Evolutionary conservation across 2,113 vertebrate species (phyloP).

Genomic region (Ciconia maguari): DNA sequence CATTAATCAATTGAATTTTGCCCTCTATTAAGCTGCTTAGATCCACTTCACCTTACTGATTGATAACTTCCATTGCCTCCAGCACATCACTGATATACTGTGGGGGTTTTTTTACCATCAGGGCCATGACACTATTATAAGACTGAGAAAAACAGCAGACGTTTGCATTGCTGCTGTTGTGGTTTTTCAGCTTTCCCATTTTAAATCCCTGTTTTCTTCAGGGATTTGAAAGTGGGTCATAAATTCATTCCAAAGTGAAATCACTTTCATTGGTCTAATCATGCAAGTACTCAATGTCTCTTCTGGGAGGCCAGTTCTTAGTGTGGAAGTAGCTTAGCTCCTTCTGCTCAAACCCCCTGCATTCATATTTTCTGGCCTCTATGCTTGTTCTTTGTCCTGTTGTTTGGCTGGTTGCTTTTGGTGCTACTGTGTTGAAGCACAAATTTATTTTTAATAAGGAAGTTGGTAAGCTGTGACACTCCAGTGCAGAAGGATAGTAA

Average conservation of each 20-base stretch:
- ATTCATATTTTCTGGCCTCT: not conserved
- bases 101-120: not conserved
- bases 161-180: constrained; percentile 11
- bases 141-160: constrained; percentile 34
- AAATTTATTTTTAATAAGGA: not conserved
- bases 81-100: not conserved
- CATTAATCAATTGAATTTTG: constrained; percentile 68
- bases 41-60: constrained; percentile 54
- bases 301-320: constrained; percentile 19
- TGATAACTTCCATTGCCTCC: constrained; percentile 61
- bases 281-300: constrained; percentile 33
- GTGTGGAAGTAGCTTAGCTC: constrained; percentile 13
- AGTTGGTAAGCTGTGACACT: not conserved
- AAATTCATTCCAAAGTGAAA: constrained; percentile 64
- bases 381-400: not conserved
- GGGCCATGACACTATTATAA: constrained; percentile 27
- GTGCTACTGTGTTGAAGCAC: not conserved
- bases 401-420: not conserved
- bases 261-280: constrained; percentile 64
- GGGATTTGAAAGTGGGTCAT: constrained; percentile 69
- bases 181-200: constrained; percentile 51
- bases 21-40: constrained; percentile 65
- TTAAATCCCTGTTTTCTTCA: constrained; percentile 59
- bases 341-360: not conserved
- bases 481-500: not conserved